Evolutionary conservation across 2,113 vertebrate species (phyloP), one percentile per base, ranked within the genome.

Genomic region (Ptychochromis oligacanthus): DNA sequence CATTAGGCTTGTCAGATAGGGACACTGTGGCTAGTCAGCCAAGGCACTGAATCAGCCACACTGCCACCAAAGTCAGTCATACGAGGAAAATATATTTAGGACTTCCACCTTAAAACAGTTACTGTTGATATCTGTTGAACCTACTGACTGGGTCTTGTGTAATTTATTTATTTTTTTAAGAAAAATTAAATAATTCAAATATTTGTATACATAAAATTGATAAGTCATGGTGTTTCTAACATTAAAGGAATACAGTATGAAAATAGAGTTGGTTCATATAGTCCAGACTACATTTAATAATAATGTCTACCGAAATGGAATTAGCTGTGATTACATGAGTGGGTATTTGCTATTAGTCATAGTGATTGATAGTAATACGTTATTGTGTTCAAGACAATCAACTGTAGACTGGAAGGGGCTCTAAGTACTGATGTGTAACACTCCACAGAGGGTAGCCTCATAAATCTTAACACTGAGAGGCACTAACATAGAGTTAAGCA

Each of bases 1-100:
- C 77, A 87, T 90, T 85, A 80, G 70, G 56, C 22, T 5, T 86
- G 83, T 89, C 81, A 83, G 78, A 77, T 18, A 10, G 20, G 28
- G 55, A 55, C 4, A 38, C 62, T 40, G 84, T 40, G 34, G 46
- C 59, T 62, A 17, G 70, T 31, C 59, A 77, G 13, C 22, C 77
- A 52, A 46, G 22, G 34, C 74, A 20, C 6, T 3, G 20, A 82
- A 76, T 81, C 61, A 79, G 54, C 57, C 81, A 74, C 74, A 65
- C 70, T 59, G 62, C 13, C 43, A 4, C 36, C 38, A 43, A 79
- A 80, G 46, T 77, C 77, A 46, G 65, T 10, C 77, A 62, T 67
- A 46, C 75, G 15, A 59, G 40, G 10, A 14, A 79, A 85, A 85
- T 11, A 13, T 43, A 59, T 55, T 34, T 18, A 34, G 28, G 22